Base-by-base conservation (phyloP, 2,888 invertebrate species). In the Exocentrus adspersus region DNA sequence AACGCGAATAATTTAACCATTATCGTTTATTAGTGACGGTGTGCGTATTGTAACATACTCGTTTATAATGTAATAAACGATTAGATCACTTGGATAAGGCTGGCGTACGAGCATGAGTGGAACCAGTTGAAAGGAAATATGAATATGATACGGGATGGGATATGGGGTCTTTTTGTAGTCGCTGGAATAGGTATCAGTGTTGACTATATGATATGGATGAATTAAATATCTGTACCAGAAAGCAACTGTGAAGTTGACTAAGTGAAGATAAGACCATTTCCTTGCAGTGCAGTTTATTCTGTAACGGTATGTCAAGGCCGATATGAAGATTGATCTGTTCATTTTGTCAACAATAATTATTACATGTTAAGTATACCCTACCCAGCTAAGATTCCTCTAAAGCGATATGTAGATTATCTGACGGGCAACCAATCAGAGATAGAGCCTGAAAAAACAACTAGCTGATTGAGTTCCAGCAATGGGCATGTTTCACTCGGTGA, bases 71-170 rank as follows among this genome's bases (percentile, higher is more conserved):
- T 63, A 48, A 53, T 58, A 24, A 41, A 58, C 48, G 63, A 63
- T 63, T 63, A 59, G 63, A 63, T 63, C 58, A 48, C 48, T 56
- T 2, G 14, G 63, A 63, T 63, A 53, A 59, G 58, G 63, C 58
- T 42, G 12, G 51, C 51, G 19, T 19, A 37, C 37, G 46, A 48
- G 48, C 54, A 53, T 48, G 57, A 51, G 28, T 19, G 14, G 28
- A 43, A 58, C 51, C 14, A 52, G 46, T 32, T 53, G 58, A 42
- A 16, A 37, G 58, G 51, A 42, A 45, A 62, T 62, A 62, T 42
- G 45, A 37, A 51, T 52, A 41, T 54, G 20, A 43, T 12, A 12
- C 12, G 37, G 37, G 37, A 37, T 12, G 37, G 43, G 28, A 16
- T 54, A 28, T 19, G 30, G 24, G 30, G 5, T 52, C 41, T 20